These are phyloP conservation scores for Notodonta dromedarius DNA, from an alignment of 2,888 invertebrate genomes.

Conservation along the genomic window DNA sequence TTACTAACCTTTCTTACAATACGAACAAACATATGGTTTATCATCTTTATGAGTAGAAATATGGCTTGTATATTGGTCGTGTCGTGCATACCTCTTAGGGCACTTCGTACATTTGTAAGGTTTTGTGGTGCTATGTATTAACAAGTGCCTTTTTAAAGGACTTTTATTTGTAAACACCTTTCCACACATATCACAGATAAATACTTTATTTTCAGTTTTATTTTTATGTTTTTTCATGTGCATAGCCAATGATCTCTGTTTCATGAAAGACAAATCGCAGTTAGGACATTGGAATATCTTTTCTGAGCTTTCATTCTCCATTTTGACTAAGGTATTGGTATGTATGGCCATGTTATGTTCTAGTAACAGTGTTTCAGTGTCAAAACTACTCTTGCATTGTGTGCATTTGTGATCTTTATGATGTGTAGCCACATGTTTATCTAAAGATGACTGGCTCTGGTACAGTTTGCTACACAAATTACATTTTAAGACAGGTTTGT, in stretches of 20 bases:
- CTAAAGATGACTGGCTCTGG: slow-evolving; percentile 49
- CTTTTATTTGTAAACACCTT: slow-evolving; percentile 70
- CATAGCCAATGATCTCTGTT: slow-evolving; percentile 75
- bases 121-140: slow-evolving; percentile 79
- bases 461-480: slow-evolving; percentile 60
- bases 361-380: slow-evolving; percentile 34
- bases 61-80: slow-evolving; percentile 83
- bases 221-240: slow-evolving; percentile 63
- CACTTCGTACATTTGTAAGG: slow-evolving; percentile 83
- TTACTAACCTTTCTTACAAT: slow-evolving; percentile 82
- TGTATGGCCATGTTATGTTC: slow-evolving; percentile 35
- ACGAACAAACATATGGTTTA: slow-evolving; percentile 83
- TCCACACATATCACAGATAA: slow-evolving; percentile 75
- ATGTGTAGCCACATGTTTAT: slow-evolving; percentile 65
- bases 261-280: slow-evolving; percentile 81
- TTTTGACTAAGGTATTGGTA: slow-evolving; percentile 43
- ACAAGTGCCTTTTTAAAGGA: slow-evolving; percentile 75
- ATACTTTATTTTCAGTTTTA: slow-evolving; percentile 53
- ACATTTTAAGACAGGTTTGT: slow-evolving; percentile 47
- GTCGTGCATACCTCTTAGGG: slow-evolving; percentile 82
- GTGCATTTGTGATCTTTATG: slow-evolving; percentile 34
- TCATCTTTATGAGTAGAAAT: slow-evolving; percentile 83
- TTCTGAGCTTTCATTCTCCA: slow-evolving; percentile 37
- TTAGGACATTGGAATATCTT: slow-evolving; percentile 70
- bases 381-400: slow-evolving; percentile 41